Evolutionary conservation across 2,113 vertebrate genomes (phyloP).

Genomic region (Calyptommatus sinebrachiatus): DNA sequence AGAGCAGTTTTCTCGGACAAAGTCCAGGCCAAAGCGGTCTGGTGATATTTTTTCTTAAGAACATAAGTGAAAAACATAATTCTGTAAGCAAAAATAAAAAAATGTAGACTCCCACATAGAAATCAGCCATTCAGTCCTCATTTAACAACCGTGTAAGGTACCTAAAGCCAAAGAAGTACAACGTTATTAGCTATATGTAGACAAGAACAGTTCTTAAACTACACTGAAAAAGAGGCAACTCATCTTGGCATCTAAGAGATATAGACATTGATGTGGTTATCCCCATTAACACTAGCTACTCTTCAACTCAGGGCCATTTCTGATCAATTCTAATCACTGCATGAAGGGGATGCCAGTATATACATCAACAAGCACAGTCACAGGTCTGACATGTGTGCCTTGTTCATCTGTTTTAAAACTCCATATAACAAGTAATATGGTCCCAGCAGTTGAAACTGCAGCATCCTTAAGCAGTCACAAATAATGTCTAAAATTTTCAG

Average conservation of each 20-base stretch:
- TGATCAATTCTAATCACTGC: background rate
- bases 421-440: background rate
- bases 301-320: background rate
- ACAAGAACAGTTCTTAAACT: no score
- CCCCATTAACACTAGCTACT: background rate
- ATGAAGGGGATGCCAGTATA: background rate
- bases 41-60: constrained; percentile 34
- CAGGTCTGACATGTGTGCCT: background rate
- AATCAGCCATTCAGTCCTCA: background rate
- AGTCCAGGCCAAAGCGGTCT: no score
- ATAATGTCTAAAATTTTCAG: background rate
- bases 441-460: background rate
- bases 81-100: no score
- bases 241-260: no score
- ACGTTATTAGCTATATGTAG: no score
- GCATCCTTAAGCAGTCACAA: background rate
- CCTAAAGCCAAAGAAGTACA: no score
- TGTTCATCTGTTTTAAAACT: background rate
- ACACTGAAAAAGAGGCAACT: no score
- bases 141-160: constrained; percentile 49
- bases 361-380: background rate
- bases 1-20: no score
- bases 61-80: background rate
- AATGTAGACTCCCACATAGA: no score
- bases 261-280: background rate